Evolutionary conservation across 1,140 invertebrate species (phyloP), one percentile per base, ranked within the genome.

Genomic region (Melipona quadrifasciata): DNA sequence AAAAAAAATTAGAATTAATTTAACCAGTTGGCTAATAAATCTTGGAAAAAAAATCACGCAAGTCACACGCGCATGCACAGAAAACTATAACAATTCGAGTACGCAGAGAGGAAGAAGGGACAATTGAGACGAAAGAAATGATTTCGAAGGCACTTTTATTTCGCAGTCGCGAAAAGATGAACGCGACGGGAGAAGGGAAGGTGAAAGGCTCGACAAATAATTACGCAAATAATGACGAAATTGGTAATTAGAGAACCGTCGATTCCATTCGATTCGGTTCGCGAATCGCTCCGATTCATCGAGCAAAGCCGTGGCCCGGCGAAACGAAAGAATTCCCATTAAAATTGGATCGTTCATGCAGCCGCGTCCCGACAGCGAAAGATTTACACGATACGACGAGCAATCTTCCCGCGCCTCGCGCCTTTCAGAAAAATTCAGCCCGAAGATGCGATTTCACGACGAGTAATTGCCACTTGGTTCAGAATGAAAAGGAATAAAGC

Each of bases 361-460:
- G 34, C 57, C 39, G 11, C 34, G 24, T n/a, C n/a, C 19, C 4
- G 55, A 80, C 79, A 73, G 34, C 55, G 67, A 53, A 70, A 73
- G 39, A 73, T 80, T 80, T 80, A 80, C 79, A 80, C 53, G 68
- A 80, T 80, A 80, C 79, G 79, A 72, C 68, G 79, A 80, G 21
- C 68, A 72, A 80, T 80, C 68, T 80, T 4, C 27, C 79, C 61
- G 55, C 31, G 39, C 39, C 53, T 61, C 61, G 55, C 31, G 39
- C 39, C 53, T 61, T 80, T 73, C 58, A 61, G 68, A 73, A 80
- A 80, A 72, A 61, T 34, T n/a, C 68, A 73, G 39, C 79, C 55
- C 39, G 79, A 80, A 80, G 79, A 80, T 80, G 79, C 55, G 79
- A 80, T 80, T 80, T 80, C 79, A 61, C 68, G 79, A 61, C 55